These are phyloP conservation scores for Coregonus sp. DNA, from an alignment of 2,797 vertebrate genomes.

Conservation along the genomic window DNA sequence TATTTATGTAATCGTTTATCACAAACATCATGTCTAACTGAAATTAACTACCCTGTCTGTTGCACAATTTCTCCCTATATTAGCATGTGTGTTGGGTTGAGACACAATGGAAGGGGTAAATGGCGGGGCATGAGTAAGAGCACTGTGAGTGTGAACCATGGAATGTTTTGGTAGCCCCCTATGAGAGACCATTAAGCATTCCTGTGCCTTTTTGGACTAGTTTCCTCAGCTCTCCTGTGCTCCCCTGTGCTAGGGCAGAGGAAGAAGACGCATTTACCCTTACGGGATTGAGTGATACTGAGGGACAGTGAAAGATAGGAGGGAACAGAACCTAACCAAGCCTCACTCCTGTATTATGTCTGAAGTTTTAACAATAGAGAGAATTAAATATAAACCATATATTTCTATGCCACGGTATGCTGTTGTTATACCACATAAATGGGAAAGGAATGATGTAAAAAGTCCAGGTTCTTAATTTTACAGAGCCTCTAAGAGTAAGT, in stretches of 20 bases:
- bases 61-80: neutral
- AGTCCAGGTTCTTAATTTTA: neutral
- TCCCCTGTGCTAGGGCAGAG: slow-evolving; percentile 15
- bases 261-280: slow-evolving; percentile 26
- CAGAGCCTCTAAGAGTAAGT: neutral
- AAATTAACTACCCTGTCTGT: neutral
- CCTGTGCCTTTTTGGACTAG: slow-evolving; percentile 48
- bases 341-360: neutral
- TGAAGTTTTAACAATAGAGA: neutral
- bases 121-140: slow-evolving; percentile 57
- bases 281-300: neutral
- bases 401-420: too few relatives aligned
- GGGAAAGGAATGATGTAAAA: neutral
- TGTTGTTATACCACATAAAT: neutral
- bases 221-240: slow-evolving; percentile 15
- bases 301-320: neutral
- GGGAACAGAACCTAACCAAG: neutral
- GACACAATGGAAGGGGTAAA: slow-evolving; percentile 43
- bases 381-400: neutral
- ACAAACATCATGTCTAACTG: neutral
- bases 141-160: slow-evolving; percentile 60
- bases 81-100: neutral
- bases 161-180: slow-evolving; percentile 65
- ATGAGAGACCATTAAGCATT: slow-evolving; percentile 62
- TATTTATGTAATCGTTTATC: neutral